Percentiles rank a stretch among this genome's conserved stretches.
phyloP scores from a whole-genome alignment of 2,113 vertebrate genomes.

The Gymnorhina tibicen region DNA sequence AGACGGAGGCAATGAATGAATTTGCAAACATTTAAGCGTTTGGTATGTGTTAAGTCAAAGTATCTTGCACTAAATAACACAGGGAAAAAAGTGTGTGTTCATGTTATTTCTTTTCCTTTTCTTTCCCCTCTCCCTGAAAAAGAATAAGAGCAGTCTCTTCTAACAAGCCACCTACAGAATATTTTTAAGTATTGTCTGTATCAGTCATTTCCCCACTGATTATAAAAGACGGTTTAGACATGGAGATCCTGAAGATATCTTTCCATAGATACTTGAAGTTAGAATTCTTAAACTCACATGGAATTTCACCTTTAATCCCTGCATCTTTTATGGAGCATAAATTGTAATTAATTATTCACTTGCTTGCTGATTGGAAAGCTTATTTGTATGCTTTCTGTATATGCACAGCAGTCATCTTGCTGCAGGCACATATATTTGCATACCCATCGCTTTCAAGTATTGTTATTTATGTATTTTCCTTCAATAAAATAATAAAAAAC shows the following conservation, averaged over 20 bases:
- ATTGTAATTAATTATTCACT: not conserved
- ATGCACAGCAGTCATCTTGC: not conserved
- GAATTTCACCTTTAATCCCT: not conserved
- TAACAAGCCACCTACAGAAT: not conserved
- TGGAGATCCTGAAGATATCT: not conserved
- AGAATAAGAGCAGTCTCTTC: not conserved
- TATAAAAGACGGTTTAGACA: not conserved
- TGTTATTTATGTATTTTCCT: not conserved
- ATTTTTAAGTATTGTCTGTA: not conserved
- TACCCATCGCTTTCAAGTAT: not conserved
- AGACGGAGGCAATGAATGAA: not conserved
- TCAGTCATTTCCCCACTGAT: not conserved
- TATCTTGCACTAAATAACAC: not conserved
- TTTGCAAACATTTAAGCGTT: not conserved
- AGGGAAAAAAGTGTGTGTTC: not conserved
- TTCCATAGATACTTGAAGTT: not conserved
- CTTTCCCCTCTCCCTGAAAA: accelerated
- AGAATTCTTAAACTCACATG: not conserved
- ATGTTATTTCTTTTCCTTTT: not conserved
- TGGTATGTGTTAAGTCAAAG: not conserved
- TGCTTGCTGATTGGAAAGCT: not conserved
- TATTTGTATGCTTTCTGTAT: not conserved
- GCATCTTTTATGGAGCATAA: not conserved
- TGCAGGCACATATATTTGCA: not conserved
- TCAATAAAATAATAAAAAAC: not conserved